Evolutionary conservation across 2,113 vertebrate genomes (phyloP), one percentile per base, ranked within the genome.

Genomic region (Pelecanus crispus): DNA sequence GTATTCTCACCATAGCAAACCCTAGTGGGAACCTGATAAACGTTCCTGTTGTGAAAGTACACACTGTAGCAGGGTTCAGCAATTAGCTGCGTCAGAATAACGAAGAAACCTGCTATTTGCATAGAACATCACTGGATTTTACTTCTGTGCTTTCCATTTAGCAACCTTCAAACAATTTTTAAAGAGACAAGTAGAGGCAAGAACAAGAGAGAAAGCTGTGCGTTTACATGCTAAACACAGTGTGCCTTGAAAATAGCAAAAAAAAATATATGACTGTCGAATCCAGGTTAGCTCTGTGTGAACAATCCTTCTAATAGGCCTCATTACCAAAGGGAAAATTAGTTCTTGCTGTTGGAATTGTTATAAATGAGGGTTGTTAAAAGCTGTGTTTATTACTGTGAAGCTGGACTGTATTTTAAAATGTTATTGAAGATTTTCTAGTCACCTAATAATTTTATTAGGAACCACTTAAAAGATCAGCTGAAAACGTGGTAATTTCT

Each of bases 361-460:
- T 96, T 96, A 91, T 65, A 96, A 92, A 91, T 2, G 17, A 94
- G 62, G 62, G 50, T 13, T 93, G 70, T 72, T 94, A 96, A 95
- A 95, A 95, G 84, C 78, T 40, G 62, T 58, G 70, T 90, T 96
- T 95, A 90, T 96, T 85, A 90, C 85, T 77, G 56, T 68, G 90
- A 85, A 82, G 61, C 84, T 82, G 81, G 90, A 44, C 78, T 93
- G 81, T 50, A 71, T 85, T 94, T 91, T 26, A 92, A 96, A 88
- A 88, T 15, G 22, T 78, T 88, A 86, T 45, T 92, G 88, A 97
- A 97, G 86, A 95, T 95, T 88, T 95, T 96, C 71, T 82, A 93
- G 87, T 94, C 15, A 25, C 93, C 92, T 94, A 97, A 94, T 94
- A 95, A 94, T 97, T 95, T 96, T 96, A 94, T 94, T 90, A 95